Conservation (phyloP, 2,888 invertebrate species). For the Julus scandinavius region DNA sequence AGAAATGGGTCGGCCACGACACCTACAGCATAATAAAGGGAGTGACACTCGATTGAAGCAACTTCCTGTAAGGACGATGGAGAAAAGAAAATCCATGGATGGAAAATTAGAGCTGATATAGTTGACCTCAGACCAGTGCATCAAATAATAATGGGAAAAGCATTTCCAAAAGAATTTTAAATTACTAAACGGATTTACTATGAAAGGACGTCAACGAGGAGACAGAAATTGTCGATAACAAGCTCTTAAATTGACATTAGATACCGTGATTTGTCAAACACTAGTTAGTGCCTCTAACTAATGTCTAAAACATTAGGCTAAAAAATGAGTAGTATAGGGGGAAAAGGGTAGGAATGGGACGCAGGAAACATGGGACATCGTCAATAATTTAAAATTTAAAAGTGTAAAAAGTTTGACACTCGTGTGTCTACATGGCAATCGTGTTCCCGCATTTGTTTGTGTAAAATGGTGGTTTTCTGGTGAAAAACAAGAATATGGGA, state of each 20-base stretch:
- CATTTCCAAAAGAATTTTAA: neutral
- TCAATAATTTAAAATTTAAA: too few species aligned
- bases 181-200: constrained; percentile 6
- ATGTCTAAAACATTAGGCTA: too few species aligned
- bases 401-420: too few species aligned
- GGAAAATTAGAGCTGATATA: constrained; percentile 23
- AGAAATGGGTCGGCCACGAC: neutral
- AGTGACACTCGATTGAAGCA: neutral
- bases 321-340: too few species aligned
- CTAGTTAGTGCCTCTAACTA: too few species aligned
- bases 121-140: neutral
- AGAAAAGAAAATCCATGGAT: neutral
- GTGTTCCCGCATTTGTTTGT: too few species aligned
- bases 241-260: neutral
- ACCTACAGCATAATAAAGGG: constrained; percentile 4
- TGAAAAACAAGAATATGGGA: too few species aligned
- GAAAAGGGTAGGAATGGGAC: too few species aligned
- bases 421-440: too few species aligned
- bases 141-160: constrained; percentile 5
- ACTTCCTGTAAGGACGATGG: neutral
- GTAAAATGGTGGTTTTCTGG: too few species aligned
- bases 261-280: neutral
- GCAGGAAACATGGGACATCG: too few species aligned
- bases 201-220: neutral
- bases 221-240: neutral